Evolutionary conservation across 2,113 vertebrate species (phyloP).

Genomic region (Ophthalmolycus amberensis): DNA sequence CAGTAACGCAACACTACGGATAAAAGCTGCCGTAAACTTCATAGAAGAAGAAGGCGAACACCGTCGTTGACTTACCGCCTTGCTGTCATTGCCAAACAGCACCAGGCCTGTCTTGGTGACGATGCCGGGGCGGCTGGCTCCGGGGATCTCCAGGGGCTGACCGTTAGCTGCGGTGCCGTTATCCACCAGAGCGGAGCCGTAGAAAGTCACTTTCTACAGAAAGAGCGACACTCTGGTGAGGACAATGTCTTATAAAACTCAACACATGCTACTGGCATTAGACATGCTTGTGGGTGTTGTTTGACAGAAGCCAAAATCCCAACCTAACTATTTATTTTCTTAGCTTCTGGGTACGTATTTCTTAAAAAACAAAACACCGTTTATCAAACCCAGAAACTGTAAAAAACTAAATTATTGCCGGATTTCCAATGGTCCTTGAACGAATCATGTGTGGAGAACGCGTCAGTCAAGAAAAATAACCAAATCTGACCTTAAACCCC

Average conservation of each 20-base stretch:
- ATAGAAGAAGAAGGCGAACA: not conserved
- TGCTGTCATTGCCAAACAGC: constrained; percentile 87
- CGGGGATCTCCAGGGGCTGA: constrained; percentile 84
- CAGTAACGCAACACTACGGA: not conserved
- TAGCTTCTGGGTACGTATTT: not conserved
- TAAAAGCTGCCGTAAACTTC: not conserved
- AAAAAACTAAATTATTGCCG: not conserved
- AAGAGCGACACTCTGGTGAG: constrained; percentile 10
- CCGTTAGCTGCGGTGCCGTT: constrained; percentile 71
- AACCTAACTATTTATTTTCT: too few species aligned
- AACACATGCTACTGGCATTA: not conserved
- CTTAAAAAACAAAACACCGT: not conserved
- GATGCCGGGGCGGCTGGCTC: constrained; percentile 80
- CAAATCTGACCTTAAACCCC: too few species aligned
- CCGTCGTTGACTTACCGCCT: constrained; percentile 67
- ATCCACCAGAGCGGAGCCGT: constrained; percentile 83
- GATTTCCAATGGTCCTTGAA: not conserved
- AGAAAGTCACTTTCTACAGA: constrained; percentile 87
- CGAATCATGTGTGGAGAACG: not conserved
- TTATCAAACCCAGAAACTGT: not conserved
- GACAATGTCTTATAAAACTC: not conserved
- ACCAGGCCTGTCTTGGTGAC: constrained; percentile 86
- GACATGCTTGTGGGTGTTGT: not conserved
- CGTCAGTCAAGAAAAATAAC: not conserved
- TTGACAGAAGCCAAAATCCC: not conserved